Base-by-base conservation (phyloP, 2,113 vertebrate genomes). In the Cottus gobio region DNA sequence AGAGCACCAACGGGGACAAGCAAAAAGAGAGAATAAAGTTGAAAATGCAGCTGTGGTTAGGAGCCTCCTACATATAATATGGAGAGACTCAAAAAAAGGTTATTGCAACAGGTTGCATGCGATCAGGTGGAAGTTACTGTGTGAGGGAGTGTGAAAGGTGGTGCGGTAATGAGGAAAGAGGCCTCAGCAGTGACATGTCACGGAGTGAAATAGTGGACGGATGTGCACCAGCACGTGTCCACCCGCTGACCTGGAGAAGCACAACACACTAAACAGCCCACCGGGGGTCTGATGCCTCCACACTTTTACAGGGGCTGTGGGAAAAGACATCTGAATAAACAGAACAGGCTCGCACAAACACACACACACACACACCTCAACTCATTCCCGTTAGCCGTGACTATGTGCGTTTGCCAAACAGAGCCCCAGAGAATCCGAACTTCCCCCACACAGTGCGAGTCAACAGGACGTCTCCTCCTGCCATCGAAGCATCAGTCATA, bases 271-370 rank as follows among this genome's bases (percentile, higher is more conserved):
- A 91, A 93, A 92, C 88, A 91, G 85, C 46, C 75, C 26, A 34
- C 18, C 84, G 87, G 71, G n/a, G 68, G 77, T 81, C 82, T 34
- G 77, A 80, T 75, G 64, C 67, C 48, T 73, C 1, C 71, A 22
- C 42, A 44, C 62, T 67, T 81, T 83, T 20, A 57, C 79, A 60
- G 77, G 58, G 70, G 69, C 69, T 90, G 83, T 92, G 93, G 87
- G 86, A 93, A 93, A 93, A 93, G 92, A 92, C 93, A 93, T 94
- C 93, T 94, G 93, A 80, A 67, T 63, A 93, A 92, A 94, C 89
- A 90, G 48, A 18, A 20, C 11, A 24, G 81, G 63, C 80, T 71
- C 24, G n/a, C 67, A 34, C 34, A 34, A 3, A 34, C 34, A 34
- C 34, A 34, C 34, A 34, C 34, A 34, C 34, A 34, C 34, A 34